Evolutionary conservation across 2,113 vertebrate species (phyloP).

Genomic region (Rhinichthys klamathensis): DNA sequence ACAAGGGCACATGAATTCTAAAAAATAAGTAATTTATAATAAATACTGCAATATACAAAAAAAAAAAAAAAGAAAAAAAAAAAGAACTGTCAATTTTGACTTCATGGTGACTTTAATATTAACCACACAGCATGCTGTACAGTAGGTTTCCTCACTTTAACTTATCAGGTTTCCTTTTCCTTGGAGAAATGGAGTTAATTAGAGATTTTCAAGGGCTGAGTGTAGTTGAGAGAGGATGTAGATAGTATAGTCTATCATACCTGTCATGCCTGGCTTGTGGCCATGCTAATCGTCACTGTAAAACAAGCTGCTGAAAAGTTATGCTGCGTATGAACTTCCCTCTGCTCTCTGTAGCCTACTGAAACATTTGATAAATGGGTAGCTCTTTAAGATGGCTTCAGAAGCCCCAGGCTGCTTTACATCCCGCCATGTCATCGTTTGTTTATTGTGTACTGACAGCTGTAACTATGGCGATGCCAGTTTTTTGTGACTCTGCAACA

Average conservation of each 20-base stretch:
- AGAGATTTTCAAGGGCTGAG: not conserved
- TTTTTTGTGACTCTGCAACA: conserved; percentile 37
- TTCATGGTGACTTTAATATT: not conserved
- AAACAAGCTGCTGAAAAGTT: conserved; percentile 38
- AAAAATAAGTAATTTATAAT: too few species aligned
- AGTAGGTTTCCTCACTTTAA: not conserved
- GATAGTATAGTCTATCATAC: conserved; percentile 1
- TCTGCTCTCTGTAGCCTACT: not conserved
- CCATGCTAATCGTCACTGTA: conserved; percentile 9
- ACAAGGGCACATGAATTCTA: too few species aligned
- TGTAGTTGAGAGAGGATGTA: conserved; percentile 24
- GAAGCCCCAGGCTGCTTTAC: conserved; percentile 28
- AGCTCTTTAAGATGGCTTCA: not conserved
- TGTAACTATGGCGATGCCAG: conserved; percentile 31
- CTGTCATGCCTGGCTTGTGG: conserved; percentile 15
- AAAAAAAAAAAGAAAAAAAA: too few species aligned
- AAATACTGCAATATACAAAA: too few species aligned
- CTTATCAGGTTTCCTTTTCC: conserved; percentile 1
- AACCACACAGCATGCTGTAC: not conserved
- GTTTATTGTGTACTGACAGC: conserved; percentile 31
- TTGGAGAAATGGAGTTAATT: not conserved
- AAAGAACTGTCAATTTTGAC: too few species aligned
- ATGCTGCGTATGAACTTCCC: conserved; percentile 3
- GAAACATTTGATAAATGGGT: conserved; percentile 25
- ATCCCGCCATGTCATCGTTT: conserved; percentile 20